phyloP scores from a whole-genome alignment of 2,888 invertebrate genomes.

The Brachylomia viminalis region DNA sequence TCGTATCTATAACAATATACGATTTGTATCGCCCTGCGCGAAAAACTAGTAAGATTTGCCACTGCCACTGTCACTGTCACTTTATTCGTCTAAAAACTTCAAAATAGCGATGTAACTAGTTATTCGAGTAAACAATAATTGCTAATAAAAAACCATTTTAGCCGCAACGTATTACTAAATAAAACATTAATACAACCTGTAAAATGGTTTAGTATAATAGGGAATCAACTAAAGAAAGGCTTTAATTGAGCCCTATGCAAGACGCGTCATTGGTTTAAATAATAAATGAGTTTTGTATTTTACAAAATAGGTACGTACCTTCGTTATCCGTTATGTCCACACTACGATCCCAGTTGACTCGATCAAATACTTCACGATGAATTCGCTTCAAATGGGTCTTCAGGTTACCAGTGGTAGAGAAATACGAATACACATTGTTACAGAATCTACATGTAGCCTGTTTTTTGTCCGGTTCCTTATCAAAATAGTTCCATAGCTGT shows the following conservation, averaged over 20 bases:
- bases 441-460: constrained; percentile 44
- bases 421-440: constrained; percentile 38
- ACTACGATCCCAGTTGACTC: constrained; percentile 4
- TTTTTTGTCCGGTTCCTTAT: constrained; percentile 4
- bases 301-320: constrained; percentile 31
- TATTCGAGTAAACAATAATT: neutral
- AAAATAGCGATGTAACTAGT: neutral
- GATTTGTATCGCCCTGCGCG: neutral
- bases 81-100: neutral
- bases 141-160: too few relatives aligned
- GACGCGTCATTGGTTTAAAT: neutral
- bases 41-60: neutral
- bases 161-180: neutral
- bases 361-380: constrained; percentile 28
- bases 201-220: neutral
- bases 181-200: neutral
- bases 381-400: constrained; percentile 24
- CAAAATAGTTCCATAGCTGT: constrained; percentile 53
- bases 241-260: neutral
- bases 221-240: neutral
- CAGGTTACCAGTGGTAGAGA: constrained; percentile 44
- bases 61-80: neutral
- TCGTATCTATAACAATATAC: too few relatives aligned
- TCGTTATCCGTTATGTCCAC: constrained; percentile 16
- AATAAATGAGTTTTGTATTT: neutral